Conservation (phyloP, 1,140 invertebrate species). For the Oedothorax gibbosus region DNA sequence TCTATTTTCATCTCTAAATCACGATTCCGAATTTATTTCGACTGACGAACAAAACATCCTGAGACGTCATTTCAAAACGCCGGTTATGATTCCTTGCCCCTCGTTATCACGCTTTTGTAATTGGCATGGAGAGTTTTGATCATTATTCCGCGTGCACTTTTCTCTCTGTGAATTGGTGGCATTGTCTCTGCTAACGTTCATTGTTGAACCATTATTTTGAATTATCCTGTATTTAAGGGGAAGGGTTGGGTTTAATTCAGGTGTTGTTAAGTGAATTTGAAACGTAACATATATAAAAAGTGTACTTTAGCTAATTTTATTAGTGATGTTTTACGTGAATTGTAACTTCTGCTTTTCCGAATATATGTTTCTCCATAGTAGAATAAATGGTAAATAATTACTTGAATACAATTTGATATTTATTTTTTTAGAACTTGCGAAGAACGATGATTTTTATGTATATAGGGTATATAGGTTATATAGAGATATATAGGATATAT, state of each 20-base stretch:
- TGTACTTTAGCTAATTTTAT: too few species aligned
- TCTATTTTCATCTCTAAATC: neutral
- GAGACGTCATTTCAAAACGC: conserved; percentile 1
- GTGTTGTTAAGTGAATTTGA: too few species aligned
- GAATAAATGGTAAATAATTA: too few species aligned
- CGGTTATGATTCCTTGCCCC: conserved; percentile 22
- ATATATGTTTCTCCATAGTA: too few species aligned
- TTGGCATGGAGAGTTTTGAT: conserved; percentile 20
- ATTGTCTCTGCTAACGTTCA: neutral
- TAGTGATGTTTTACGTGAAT: too few species aligned
- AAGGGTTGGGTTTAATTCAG: neutral
- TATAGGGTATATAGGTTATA: too few species aligned
- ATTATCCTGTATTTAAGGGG: neutral
- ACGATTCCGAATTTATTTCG: conserved; percentile 20
- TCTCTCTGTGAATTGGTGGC: neutral
- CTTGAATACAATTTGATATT: too few species aligned
- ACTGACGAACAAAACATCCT: neutral
- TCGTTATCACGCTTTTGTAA: conserved; percentile 38
- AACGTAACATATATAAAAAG: too few species aligned
- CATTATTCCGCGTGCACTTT: conserved; percentile 4
- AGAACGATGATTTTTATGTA: too few species aligned
- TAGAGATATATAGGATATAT: too few species aligned
- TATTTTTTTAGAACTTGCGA: too few species aligned
- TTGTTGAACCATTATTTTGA: neutral
- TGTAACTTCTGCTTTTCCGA: too few species aligned